Evolutionary conservation across 1,140 invertebrate species (phyloP).

Genomic region (Drosophila ercepeae): DNA sequence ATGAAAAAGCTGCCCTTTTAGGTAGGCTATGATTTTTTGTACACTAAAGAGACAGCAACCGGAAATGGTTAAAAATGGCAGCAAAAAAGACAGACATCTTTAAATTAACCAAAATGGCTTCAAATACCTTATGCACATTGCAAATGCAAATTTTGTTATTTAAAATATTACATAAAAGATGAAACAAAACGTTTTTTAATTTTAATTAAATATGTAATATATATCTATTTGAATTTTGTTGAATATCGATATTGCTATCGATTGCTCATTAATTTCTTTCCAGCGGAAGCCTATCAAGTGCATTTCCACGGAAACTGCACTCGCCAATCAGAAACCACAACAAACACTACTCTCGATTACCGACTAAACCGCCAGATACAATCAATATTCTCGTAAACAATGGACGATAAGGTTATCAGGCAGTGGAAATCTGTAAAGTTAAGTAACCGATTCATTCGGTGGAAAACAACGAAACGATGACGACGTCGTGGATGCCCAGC

Average conservation of each 20-base stretch:
- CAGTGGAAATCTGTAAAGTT: not conserved
- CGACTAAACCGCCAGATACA: not conserved
- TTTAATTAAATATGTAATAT: not conserved
- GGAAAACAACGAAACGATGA: conserved; percentile 32
- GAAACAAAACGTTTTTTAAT: no score
- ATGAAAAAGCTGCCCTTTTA: not conserved
- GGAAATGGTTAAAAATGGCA: not conserved
- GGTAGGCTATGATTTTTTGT: not conserved
- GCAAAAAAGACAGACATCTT: no score
- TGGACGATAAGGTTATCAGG: conserved; percentile 33
- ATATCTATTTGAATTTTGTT: not conserved
- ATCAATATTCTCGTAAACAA: conserved; percentile 6
- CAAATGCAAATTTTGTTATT: no score
- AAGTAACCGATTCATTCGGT: conserved; percentile 25
- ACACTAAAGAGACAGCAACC: not conserved
- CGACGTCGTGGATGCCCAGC: conserved; percentile 16
- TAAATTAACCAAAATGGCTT: not conserved
- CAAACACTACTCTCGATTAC: conserved; percentile 10
- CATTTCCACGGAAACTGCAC: not conserved
- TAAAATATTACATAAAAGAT: no score
- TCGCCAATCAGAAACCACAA: conserved; percentile 25
- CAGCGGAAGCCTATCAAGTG: not conserved
- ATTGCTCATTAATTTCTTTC: not conserved
- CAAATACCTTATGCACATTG: no score
- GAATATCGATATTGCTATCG: conserved; percentile 8